These are phyloP conservation scores for Drosophila nr. perissopoda DNA, from an alignment of 2,888 invertebrate genomes.

Conservation along the genomic window DNA sequence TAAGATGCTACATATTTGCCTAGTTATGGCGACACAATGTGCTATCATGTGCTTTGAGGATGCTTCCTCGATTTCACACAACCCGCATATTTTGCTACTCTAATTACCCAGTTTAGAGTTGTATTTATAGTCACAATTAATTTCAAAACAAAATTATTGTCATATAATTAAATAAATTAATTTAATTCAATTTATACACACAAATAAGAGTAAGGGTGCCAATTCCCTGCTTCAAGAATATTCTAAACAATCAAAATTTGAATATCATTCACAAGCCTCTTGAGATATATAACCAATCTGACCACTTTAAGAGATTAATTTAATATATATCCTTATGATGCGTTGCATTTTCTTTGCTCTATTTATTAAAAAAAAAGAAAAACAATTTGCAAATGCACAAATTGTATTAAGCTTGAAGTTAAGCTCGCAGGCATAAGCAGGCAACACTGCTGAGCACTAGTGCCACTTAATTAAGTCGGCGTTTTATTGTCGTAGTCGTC, in stretches of 20 bases:
- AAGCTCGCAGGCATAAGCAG: slow-evolving; percentile 2
- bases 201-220: neutral
- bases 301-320: neutral
- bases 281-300: neutral
- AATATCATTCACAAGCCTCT: neutral
- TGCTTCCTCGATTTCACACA: neutral
- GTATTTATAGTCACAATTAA: neutral
- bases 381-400: slow-evolving; percentile 31
- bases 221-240: neutral
- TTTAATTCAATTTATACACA: neutral
- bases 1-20: neutral
- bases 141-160: neutral
- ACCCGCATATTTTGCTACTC: neutral
- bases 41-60: neutral
- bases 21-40: neutral
- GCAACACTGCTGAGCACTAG: slow-evolving; percentile 61
- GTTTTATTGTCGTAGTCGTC: slow-evolving; percentile 68
- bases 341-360: slow-evolving; percentile 1
- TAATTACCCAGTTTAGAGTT: neutral
- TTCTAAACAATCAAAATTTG: neutral
- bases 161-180: neutral
- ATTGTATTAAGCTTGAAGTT: slow-evolving; percentile 39
- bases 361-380: slow-evolving; percentile 7
- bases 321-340: neutral
- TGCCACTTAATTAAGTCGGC: slow-evolving; percentile 80